phyloP scores from a whole-genome alignment of 2,113 vertebrate species.

The Felis chaus region DNA sequence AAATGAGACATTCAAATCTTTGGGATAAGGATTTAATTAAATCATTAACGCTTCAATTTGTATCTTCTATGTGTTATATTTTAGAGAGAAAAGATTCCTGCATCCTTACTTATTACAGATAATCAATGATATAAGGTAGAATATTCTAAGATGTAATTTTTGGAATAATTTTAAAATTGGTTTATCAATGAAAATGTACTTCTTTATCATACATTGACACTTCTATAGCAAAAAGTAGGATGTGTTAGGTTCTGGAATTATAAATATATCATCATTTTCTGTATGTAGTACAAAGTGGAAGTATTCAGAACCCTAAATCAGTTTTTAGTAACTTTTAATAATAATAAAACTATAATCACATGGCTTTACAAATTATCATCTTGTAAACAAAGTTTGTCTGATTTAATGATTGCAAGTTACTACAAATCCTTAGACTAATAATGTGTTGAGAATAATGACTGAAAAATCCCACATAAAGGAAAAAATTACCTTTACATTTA shows the following conservation, averaged over 20 bases:
- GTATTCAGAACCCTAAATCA: neutral
- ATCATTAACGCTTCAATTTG: neutral
- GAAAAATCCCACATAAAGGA: neutral
- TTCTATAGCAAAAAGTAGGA: neutral
- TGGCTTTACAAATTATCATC: neutral
- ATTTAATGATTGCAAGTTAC: neutral
- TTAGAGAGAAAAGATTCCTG: neutral
- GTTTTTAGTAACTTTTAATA: conserved; percentile 45
- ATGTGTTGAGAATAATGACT: conserved; percentile 17
- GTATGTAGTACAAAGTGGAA: neutral
- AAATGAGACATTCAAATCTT: neutral
- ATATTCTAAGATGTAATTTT: neutral
- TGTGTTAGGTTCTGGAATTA: neutral
- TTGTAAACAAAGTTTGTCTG: neutral
- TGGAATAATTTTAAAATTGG: conserved; percentile 17
- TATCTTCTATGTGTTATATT: neutral
- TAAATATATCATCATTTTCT: conserved; percentile 27
- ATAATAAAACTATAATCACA: neutral
- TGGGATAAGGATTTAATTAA: conserved; percentile 40
- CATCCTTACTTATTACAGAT: neutral
- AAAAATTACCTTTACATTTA: neutral
- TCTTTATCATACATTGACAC: neutral
- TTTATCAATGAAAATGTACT: conserved; percentile 30
- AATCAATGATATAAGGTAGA: neutral
- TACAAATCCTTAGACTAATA: neutral